Evolutionary conservation across 2,888 invertebrate species (phyloP).

Genomic region (Lamellibrachia satsuma): DNA sequence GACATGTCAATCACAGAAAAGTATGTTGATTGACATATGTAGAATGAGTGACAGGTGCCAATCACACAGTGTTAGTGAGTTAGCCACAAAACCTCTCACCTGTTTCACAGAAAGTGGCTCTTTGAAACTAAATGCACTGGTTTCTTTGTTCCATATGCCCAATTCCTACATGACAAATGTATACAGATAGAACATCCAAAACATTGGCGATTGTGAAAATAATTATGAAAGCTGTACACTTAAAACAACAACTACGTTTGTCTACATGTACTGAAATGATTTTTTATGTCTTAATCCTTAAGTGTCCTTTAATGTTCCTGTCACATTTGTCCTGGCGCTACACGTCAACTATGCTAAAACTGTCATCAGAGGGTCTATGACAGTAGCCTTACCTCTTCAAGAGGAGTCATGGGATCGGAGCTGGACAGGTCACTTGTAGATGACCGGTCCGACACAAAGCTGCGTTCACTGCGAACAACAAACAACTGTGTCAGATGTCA

Average conservation of each 20-base stretch:
- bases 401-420: slow-evolving; percentile 26
- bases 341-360: neutral
- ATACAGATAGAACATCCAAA: no score
- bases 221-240: no score
- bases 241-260: no score
- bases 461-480: slow-evolving; percentile 20
- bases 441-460: slow-evolving; percentile 37
- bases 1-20: neutral
- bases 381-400: slow-evolving; percentile 33
- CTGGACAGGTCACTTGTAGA: slow-evolving; percentile 29
- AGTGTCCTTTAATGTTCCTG: neutral
- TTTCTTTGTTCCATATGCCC: neutral
- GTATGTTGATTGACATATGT: neutral
- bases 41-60: neutral
- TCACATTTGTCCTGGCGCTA: neutral
- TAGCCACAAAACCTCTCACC: neutral
- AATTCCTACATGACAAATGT: neutral
- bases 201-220: no score
- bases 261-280: no score
- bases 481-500: neutral
- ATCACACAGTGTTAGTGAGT: slow-evolving; percentile 6
- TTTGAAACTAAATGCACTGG: neutral
- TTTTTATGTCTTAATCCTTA: no score
- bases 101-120: neutral
- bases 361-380: neutral